These are phyloP conservation scores for Drosophila koepferae DNA, from an alignment of 2,888 invertebrate species.

Conservation along the genomic window DNA sequence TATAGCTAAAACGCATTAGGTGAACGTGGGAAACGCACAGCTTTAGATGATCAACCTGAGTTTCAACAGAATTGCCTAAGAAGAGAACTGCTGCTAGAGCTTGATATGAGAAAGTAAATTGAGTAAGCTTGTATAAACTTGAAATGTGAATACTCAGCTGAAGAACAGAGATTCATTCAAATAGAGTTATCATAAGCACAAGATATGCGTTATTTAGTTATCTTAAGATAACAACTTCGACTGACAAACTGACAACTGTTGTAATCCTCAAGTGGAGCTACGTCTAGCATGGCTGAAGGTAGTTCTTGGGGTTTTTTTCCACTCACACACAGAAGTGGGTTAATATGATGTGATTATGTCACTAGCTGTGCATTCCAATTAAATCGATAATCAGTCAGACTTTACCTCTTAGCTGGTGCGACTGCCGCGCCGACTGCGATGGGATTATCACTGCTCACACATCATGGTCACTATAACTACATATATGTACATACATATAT, in stretches of 20 bases:
- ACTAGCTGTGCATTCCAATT: constrained; percentile 44
- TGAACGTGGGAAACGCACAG: constrained; percentile 43
- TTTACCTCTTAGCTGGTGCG: constrained; percentile 26
- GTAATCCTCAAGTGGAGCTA: background rate
- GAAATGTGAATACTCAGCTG: too few species aligned
- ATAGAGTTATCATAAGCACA: background rate
- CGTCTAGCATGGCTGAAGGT: background rate
- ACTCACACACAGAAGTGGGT: constrained; percentile 50
- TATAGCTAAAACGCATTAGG: constrained; percentile 24
- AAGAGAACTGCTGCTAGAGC: too few species aligned
- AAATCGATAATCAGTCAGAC: constrained; percentile 51
- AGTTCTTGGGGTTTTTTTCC: constrained; percentile 38
- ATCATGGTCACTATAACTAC: constrained; percentile 33
- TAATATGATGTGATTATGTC: constrained; percentile 54
- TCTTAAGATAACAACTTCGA: background rate
- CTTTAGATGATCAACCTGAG: constrained; percentile 38
- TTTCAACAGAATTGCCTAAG: background rate
- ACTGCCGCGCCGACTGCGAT: background rate
- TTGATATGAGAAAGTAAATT: background rate
- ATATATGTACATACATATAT: background rate
- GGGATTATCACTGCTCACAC: constrained; percentile 45
- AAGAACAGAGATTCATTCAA: background rate
- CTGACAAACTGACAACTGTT: background rate
- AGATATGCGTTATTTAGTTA: background rate
- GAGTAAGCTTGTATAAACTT: background rate